Evolutionary conservation across 2,113 vertebrate species (phyloP), one percentile per base, ranked within the genome.

Genomic region (Prolemur simus): DNA sequence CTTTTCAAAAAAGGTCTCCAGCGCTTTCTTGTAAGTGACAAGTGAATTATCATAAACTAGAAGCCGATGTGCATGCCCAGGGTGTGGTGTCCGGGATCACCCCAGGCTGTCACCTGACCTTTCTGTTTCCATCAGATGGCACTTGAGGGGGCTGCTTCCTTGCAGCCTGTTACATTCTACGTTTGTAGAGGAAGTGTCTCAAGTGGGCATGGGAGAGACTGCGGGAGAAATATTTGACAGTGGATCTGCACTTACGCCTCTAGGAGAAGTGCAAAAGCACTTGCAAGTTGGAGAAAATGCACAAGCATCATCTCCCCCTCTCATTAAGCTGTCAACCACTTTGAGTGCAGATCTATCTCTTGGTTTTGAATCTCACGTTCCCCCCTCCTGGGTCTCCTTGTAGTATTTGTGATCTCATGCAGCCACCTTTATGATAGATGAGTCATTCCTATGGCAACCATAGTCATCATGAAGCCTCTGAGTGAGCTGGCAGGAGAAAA

Each of bases 401-500:
- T 93, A 96, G 97, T 91, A 71, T 96, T 80, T 97, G 96, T 97
- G 97, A 97, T 95, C 95, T 94, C 96, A 93, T 71, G 86, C 96
- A 96, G 96, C 89, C 86, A 97, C 91, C 93, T 97, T 96, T 80
- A 96, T 97, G 96, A 94, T 87, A 97, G 96, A 97, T 97, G 96
- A 96, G 86, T 93, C 93, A 98, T 97, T 97, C 96, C 96, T 98
- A 92, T 97, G 96, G 95, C 96, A 97, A 95, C 97, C 71, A 20
- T 60, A 95, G 96, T 89, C 95, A 93, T 91, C 93, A 42, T 95
- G 95, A 96, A 94, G 83, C 86, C 90, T 97, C 82, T 10, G 73
- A 96, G 89, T 71, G 91, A 96, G 93, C 91, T 89, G 96, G 91
- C 89, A 91, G 89, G 45, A 91, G 89, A 87, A 95, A 98, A 93